Evolutionary conservation across 2,888 invertebrate genomes (phyloP), one percentile per base, ranked within the genome.

Genomic region (Tinea trinotella): DNA sequence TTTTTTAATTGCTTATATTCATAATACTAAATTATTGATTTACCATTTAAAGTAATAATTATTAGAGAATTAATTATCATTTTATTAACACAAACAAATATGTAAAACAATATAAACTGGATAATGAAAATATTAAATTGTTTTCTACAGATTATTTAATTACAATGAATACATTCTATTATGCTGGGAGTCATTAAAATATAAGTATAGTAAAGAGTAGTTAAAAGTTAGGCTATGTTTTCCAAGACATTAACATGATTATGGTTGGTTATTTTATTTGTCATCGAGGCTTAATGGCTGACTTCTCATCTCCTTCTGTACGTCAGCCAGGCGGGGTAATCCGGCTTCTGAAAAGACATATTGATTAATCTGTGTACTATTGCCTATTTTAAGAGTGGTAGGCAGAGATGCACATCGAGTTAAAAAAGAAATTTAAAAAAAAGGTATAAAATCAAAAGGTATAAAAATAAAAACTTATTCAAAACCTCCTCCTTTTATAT

Each of bases 291-390:
- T 40, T 46, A 19, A 19, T 46, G 46, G 46, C 46, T 17, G 57
- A 94, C 95, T 36, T 93, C 97, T 80, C 96, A 97, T 79, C 95
- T 96, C 64, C 97, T 97, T 78, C 97, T 95, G 72, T 97, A 98
- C 88, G 97, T 93, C 68, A 97, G 83, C 62, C 85, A 85, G 1
- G 83, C 69, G 10, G 84, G 83, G 66, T 83, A 61, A 62, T 85
- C 84, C 59, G 84, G 82, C 68, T 82, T 85, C 85, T 85, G 81
- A 13, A 46, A 46, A 46, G 12, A 36, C 4, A 36, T n/a, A n/a
- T n/a, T n/a, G n/a, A n/a, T n/a, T n/a, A n/a, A n/a, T n/a, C n/a
- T n/a, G n/a, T n/a, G n/a, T n/a, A n/a, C n/a, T n/a, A n/a, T n/a
- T n/a, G n/a, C n/a, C n/a, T n/a, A n/a, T n/a, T n/a, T n/a, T n/a